Base-by-base conservation (phyloP, 2,888 invertebrate species). In the Tryphoninae sp. region DNA sequence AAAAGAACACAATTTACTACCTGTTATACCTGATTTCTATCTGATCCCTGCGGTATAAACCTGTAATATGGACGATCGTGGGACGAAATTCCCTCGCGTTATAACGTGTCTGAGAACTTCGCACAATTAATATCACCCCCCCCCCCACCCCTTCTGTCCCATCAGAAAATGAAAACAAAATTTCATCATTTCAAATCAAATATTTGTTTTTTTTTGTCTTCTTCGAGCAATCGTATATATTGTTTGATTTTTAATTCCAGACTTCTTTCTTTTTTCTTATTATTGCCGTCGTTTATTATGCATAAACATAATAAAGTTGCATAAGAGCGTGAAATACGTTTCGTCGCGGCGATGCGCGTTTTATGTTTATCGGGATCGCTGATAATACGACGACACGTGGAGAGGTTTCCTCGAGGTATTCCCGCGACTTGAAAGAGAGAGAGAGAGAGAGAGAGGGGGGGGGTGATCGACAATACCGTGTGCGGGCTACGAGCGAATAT, bases 391-490 rank as follows among this genome's bases (percentile, higher is more conserved):
- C 26, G 68, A 51, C 58, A 8, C 58, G 26, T 40, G 26, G 58
- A 64, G 58, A 75, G 53, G n/a, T 74, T 53, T 53, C 33, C 33
- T 61, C 71, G 23, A 65, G 58, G 53, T 69, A 64, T 78, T 78
- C 65, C 45, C 67, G 68, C 61, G 62, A 73, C 59, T 59, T 53
- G 64, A 19, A 9, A 49, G 49, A 26, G 26, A 26, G 26, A 26
- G 26, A 26, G 19, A 19, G 19, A 19, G 19, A 1, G 19, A 19
- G 19, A 19, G 19, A 1, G 19, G 19, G 1, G 1, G 1, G 19
- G 19, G 19, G 19, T 19, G 19, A 19, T 55, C 55, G 33, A 26
- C 69, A 23, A 53, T 55, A 51, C 51, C 69, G 64, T 45, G 40
- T 55, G 62, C 42, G 22, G 40, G 62, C 67, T 40, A 42, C 64